Base-by-base conservation (phyloP, 2,797 vertebrate genomes). In the Melanotaenia boesemani region DNA sequence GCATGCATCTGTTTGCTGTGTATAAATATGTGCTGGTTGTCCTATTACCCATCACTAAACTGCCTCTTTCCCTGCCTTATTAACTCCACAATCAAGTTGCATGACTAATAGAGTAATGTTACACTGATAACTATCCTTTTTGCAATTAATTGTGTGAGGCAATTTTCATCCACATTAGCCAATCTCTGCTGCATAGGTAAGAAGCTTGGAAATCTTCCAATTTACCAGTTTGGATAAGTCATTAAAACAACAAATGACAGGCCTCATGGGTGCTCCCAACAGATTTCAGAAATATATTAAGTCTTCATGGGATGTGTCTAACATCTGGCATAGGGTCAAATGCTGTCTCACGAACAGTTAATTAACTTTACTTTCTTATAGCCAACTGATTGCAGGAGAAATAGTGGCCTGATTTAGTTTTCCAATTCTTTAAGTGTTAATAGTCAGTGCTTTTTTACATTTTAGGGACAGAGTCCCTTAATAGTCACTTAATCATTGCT, bases 81-180 rank as follows among this genome's bases (percentile, higher is more conserved):
- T 89, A 90, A 81, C 83, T 81, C 71, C 58, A 76, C 73, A 77
- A 80, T 90, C 76, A 79, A 55, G 71, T 82, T 80, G 84, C 84
- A 81, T 91, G 88, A 87, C 88, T 90, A 87, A 91, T 83, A 76
- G 56, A 81, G 80, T 81, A 74, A 92, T 90, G 89, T 92, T 85
- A 86, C 80, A 74, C 73, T 66, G 87, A 93, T 94, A 92, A 87
- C 87, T 76, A 86, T 88, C 87, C 77, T 83, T 88, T 90, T 85
- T 77, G 80, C 80, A 76, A 60, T 80, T 55, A 90, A 92, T 91
- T 87, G 86, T 74, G 57, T 81, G 78, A 90, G 84, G 83, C 70
- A 84, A 87, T 92, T 93, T 92, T 85, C 84, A 90, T 91, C 82
- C 70, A 67, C 80, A 92, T 91, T 88, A 83, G 76, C 83, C 80